These are phyloP conservation scores for Melolontha melolontha DNA, from an alignment of 2,888 invertebrate genomes.

Conservation along the genomic window DNA sequence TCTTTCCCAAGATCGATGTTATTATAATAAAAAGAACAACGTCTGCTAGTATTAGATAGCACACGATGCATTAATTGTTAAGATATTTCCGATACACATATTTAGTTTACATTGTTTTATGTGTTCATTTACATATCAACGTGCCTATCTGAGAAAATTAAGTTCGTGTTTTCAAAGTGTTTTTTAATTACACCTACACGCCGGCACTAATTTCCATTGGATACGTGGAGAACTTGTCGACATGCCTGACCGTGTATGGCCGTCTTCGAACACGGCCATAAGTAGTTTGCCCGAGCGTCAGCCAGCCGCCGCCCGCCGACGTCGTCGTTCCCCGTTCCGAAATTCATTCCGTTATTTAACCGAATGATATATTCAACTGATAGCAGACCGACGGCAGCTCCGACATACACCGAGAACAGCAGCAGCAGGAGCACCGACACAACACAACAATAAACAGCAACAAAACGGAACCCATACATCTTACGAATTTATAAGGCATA, in stretches of 20 bases:
- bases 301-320: conserved; percentile 5
- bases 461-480: conserved; percentile 40
- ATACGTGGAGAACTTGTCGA: neutral
- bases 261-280: neutral
- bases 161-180: conserved; percentile 33
- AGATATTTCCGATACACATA: conserved; percentile 2
- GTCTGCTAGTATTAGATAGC: too few species aligned
- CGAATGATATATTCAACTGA: conserved; percentile 26
- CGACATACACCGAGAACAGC: neutral
- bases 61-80: too few species aligned
- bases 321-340: neutral
- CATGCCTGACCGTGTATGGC: neutral
- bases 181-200: conserved; percentile 34
- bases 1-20: too few species aligned
- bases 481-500: conserved; percentile 42
- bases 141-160: conserved; percentile 26
- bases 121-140: conserved; percentile 28
- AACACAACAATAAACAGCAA: conserved; percentile 20
- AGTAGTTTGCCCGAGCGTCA: neutral
- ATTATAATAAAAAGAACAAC: too few species aligned
- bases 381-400: conserved; percentile 9
- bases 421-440: conserved; percentile 10
- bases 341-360: conserved; percentile 24
- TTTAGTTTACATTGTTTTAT: conserved; percentile 27
- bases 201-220: conserved; percentile 17